Percentiles rank a stretch among this genome's conserved stretches.
These are phyloP conservation scores for Thera britannica DNA, from an alignment of 2,888 invertebrate species.

Conservation along the genomic window DNA sequence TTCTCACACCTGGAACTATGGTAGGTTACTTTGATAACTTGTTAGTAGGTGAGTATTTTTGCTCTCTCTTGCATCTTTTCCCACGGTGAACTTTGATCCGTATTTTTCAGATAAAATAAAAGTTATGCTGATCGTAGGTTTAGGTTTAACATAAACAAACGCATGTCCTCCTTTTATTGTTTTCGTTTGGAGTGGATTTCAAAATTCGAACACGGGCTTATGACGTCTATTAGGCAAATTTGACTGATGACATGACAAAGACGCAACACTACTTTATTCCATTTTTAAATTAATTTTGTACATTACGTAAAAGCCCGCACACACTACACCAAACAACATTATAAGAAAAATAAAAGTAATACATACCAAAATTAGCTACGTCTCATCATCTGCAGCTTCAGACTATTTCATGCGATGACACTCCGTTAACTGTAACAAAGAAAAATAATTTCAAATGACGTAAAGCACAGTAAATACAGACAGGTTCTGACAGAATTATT, in stretches of 20 bases:
- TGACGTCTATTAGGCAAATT: too few relatives aligned
- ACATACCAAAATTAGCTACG: slow-evolving; percentile 14
- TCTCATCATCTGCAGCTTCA: slow-evolving; percentile 7
- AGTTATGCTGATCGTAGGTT: slow-evolving; percentile 12
- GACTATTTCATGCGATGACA: slow-evolving; percentile 22
- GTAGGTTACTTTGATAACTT: slow-evolving; percentile 4
- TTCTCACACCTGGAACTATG: slow-evolving; percentile 29
- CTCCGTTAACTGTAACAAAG: slow-evolving; percentile 48
- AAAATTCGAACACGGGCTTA: slow-evolving; percentile 25
- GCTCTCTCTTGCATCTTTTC: slow-evolving; percentile 44
- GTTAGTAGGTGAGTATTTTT: slow-evolving; percentile 36
- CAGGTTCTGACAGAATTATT: not conserved
- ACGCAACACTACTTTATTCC: not conserved
- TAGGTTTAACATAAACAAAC: not conserved
- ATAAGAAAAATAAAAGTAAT: not conserved
- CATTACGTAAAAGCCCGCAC: not conserved
- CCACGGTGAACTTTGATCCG: slow-evolving; percentile 19
- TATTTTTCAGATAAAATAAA: slow-evolving; percentile 2
- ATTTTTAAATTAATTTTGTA: not conserved
- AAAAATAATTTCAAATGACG: slow-evolving; percentile 32
- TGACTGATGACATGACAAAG: not conserved
- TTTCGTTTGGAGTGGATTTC: slow-evolving; percentile 37
- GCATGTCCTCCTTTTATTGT: slow-evolving; percentile 30
- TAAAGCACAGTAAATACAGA: slow-evolving; percentile 8
- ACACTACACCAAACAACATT: not conserved